Evolutionary conservation across 2,797 vertebrate species (phyloP), one percentile per base, ranked within the genome.

Genomic region (Crypturellus tataupa): DNA sequence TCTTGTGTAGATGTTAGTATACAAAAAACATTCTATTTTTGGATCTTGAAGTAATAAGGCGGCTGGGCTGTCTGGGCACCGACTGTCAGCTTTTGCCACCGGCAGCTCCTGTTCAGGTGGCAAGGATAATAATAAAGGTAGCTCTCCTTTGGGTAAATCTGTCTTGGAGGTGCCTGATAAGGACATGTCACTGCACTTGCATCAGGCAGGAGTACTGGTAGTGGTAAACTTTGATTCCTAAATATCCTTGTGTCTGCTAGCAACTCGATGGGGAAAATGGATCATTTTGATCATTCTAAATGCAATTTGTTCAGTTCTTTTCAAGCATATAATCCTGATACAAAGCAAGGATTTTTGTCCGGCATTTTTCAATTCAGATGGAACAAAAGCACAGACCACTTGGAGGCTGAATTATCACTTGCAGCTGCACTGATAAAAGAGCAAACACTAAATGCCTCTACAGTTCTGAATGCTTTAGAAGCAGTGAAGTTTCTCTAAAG

Each of bases 361-460:
- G 94, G 92, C 95, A 81, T 96, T 97, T 95, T 95, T 95, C 94
- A 97, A 97, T 96, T 97, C 90, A 89, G 90, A 84, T 73, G 60
- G 83, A 93, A 97, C 97, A 97, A 93, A 96, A 97, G 95, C 83
- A 0, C 76, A 81, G 97, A 95, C 95, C 94, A 94, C 92, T 90
- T 93, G 96, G 95, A 97, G 93, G 96, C 64, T 96, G 97, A 96
- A 95, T 95, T 92, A 71, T 98, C 97, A 98, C 96, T 97, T 97
- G 94, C 97, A 98, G 97, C 97, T 97, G 97, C 97, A 75, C 96
- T 97, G 98, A 98, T 98, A 98, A 98, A 97, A 97, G 96, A 95
- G 91, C 95, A 96, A 96, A 93, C 94, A 95, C 94, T 96, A 97
- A 97, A 97, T 92, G 96, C 96, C 92, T 96, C 89, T 23, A 59